These are phyloP conservation scores for Tribolium castaneum DNA, from an alignment of 1,140 invertebrate species.

Conservation along the genomic window DNA sequence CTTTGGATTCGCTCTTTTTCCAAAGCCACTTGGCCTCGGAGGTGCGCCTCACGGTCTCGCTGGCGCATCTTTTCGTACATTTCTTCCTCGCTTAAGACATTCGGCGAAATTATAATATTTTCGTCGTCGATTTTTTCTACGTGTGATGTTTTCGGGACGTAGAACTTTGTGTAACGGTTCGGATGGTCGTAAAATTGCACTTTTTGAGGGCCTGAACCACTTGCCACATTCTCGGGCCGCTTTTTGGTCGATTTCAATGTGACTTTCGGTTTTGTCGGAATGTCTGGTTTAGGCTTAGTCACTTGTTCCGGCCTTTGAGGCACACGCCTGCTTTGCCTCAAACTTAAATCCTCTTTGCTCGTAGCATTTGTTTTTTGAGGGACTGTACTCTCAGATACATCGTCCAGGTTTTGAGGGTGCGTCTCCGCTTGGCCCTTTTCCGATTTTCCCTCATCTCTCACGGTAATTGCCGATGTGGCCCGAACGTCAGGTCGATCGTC, in stretches of 20 bases:
- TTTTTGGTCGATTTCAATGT: slow-evolving; percentile 46
- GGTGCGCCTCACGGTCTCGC: slow-evolving; percentile 58
- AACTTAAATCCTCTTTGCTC: background rate
- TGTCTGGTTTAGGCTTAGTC: slow-evolving; percentile 36
- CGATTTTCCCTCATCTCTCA: background rate
- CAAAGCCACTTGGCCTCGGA: slow-evolving; percentile 65
- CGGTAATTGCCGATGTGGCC: background rate
- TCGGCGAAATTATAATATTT: slow-evolving; percentile 47
- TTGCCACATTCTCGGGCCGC: background rate
- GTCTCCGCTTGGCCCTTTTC: background rate
- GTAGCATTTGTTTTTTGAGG: background rate
- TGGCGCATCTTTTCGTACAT: slow-evolving; percentile 52
- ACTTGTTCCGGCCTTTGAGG: background rate
- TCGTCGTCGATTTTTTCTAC: slow-evolving; percentile 51
- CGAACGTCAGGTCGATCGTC: background rate
- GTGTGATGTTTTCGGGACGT: slow-evolving; percentile 38
- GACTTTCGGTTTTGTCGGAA: slow-evolving; percentile 51
- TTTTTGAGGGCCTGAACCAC: slow-evolving; percentile 15
- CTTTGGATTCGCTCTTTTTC: slow-evolving; percentile 65
- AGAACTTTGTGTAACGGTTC: slow-evolving; percentile 47
- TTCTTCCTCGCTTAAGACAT: slow-evolving; percentile 50
- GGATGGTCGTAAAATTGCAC: slow-evolving; percentile 54
- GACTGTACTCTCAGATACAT: background rate
- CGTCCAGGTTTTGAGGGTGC: background rate
- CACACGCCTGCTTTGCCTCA: background rate